These are phyloP conservation scores for Rhagonycha fulva DNA, from an alignment of 2,888 invertebrate species.

Conservation along the genomic window DNA sequence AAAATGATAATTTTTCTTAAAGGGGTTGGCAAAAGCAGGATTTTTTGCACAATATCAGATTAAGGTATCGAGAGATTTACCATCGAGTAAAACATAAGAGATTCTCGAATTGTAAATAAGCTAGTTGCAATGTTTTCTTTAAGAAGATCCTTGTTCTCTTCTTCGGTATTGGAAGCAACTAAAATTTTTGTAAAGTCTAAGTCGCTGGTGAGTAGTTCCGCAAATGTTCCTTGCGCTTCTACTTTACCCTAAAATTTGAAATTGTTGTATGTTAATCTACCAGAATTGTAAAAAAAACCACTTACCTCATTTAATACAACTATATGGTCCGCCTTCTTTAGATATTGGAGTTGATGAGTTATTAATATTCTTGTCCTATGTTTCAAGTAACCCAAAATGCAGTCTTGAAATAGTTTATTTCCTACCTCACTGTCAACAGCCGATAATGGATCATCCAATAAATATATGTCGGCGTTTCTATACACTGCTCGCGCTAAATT, in stretches of 20 bases:
- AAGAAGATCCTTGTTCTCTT: constrained; percentile 14
- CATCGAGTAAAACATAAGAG: not conserved
- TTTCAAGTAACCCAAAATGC: constrained; percentile 62
- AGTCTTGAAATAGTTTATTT: constrained; percentile 74
- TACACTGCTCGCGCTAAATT: constrained; percentile 80
- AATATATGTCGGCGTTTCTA: constrained; percentile 73
- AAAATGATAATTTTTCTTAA: too few species aligned
- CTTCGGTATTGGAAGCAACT: constrained; percentile 37
- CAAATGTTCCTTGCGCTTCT: constrained; percentile 64
- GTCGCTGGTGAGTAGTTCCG: constrained; percentile 60
- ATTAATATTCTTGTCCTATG: constrained; percentile 67
- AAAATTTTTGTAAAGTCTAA: constrained; percentile 63
- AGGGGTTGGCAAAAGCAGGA: too few species aligned
- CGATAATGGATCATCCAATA: constrained; percentile 80
- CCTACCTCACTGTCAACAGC: constrained; percentile 83
- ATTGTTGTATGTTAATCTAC: not conserved
- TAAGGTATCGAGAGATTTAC: not conserved
- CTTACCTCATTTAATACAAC: constrained; percentile 57
- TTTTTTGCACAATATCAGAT: too few species aligned
- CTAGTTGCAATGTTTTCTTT: not conserved
- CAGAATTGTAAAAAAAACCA: not conserved
- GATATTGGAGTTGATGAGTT: constrained; percentile 73
- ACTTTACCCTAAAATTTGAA: constrained; percentile 56
- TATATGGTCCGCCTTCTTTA: constrained; percentile 60
- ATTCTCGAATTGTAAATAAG: not conserved